Percentiles rank a stretch among this genome's conserved stretches.
phyloP scores from a whole-genome alignment of 2,888 invertebrate genomes.

The Ecdyonurus torrentis region DNA sequence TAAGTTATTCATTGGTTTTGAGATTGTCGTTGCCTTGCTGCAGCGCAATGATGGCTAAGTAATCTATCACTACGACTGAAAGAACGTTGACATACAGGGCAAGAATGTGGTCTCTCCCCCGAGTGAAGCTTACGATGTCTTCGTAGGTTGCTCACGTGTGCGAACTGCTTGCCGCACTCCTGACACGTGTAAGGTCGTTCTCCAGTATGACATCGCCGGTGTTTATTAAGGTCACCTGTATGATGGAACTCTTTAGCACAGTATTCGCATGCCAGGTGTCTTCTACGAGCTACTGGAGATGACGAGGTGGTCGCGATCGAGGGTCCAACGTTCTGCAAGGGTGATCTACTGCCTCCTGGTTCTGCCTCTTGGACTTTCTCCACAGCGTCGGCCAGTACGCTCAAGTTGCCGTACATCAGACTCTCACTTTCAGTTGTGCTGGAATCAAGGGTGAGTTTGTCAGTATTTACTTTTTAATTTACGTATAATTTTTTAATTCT shows the following conservation, averaged over 20 bases:
- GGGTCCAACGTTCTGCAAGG: not conserved
- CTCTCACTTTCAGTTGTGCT: not conserved
- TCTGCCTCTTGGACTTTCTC: not conserved
- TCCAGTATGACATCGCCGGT: conserved; percentile 1
- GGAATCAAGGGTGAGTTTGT: not conserved
- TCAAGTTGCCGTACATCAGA: not conserved
- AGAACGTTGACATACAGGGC: not conserved
- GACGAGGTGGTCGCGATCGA: not conserved
- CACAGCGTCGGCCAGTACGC: not conserved
- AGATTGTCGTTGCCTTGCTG: not conserved
- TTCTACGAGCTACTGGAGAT: not conserved
- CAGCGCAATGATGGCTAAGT: not conserved
- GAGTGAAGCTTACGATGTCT: conserved; percentile 2
- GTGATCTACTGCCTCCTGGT: not conserved
- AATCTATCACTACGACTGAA: conserved; percentile 5
- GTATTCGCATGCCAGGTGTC: not conserved
- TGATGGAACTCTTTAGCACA: conserved; percentile 2
- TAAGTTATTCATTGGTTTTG: no score
- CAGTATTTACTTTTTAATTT: not conserved
- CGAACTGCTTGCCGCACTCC: not conserved
- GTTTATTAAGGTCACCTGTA: conserved; percentile 5
- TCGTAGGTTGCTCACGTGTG: not conserved
- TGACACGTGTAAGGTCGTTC: conserved; percentile 1
- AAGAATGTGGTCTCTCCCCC: not conserved
- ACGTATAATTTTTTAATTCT: not conserved